These are phyloP conservation scores for Philopedon plagiatum DNA, from an alignment of 2,888 invertebrate genomes.

Conservation along the genomic window DNA sequence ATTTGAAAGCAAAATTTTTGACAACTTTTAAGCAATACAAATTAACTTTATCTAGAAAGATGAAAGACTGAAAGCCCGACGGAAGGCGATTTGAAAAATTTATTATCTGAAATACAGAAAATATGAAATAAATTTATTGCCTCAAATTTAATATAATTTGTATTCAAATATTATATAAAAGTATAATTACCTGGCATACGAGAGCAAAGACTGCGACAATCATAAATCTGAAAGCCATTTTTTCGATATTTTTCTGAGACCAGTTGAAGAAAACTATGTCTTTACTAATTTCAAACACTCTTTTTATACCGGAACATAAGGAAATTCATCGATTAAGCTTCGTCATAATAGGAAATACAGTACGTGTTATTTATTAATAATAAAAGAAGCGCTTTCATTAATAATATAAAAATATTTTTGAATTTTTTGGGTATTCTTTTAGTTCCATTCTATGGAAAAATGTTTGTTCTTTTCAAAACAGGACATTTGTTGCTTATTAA, in stretches of 20 bases:
- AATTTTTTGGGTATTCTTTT: too few relatives aligned
- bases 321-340: neutral
- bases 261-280: conserved; percentile 9
- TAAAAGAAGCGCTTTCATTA: neutral
- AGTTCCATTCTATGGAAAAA: neutral
- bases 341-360: neutral
- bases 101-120: too few relatives aligned
- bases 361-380: neutral
- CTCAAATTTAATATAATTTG: too few relatives aligned
- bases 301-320: conserved; percentile 25
- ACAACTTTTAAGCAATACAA: too few relatives aligned
- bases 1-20: too few relatives aligned
- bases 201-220: conserved; percentile 12
- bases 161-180: neutral
- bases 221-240: conserved; percentile 31
- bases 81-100: too few relatives aligned
- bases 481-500: too few relatives aligned
- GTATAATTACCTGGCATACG: conserved; percentile 22
- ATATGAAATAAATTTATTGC: too few relatives aligned
- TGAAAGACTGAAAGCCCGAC: too few relatives aligned
- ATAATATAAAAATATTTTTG: too few relatives aligned
- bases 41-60: too few relatives aligned
- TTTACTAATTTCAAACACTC: neutral
- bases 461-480: conserved; percentile 11
- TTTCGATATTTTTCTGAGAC: conserved; percentile 7